Conservation (phyloP, 2,113 vertebrate species). For the Hypomesus transpacificus region DNA sequence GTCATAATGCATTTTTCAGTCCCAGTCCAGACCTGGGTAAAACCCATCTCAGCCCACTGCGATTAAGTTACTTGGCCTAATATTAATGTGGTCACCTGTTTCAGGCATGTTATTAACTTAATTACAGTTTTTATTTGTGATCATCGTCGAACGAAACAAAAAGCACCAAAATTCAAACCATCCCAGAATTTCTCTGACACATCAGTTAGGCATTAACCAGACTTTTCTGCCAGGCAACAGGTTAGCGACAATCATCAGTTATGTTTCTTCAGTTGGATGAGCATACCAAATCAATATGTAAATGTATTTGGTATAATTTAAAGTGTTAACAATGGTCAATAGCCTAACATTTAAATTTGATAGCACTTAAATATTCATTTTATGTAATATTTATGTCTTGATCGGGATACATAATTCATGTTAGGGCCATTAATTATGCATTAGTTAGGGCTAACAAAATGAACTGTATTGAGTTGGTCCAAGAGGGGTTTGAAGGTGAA, state of each 20-base stretch:
- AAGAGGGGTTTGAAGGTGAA: slow-evolving; percentile 34
- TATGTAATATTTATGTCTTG: slow-evolving; percentile 56
- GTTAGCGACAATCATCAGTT: slow-evolving; percentile 29
- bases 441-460: slow-evolving; percentile 60
- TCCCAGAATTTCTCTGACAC: too few relatives aligned
- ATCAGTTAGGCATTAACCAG: slow-evolving; percentile 9
- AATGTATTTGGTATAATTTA: slow-evolving; percentile 57
- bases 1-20: too few relatives aligned
- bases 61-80: too few relatives aligned
- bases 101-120: too few relatives aligned
- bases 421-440: slow-evolving; percentile 63
- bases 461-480: slow-evolving; percentile 48
- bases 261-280: slow-evolving; percentile 49
- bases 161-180: too few relatives aligned
- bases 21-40: too few relatives aligned
- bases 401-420: slow-evolving; percentile 61
- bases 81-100: too few relatives aligned
- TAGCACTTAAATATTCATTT: slow-evolving; percentile 55
- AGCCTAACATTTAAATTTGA: slow-evolving; percentile 55
- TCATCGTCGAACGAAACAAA: too few relatives aligned
- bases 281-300: slow-evolving; percentile 59
- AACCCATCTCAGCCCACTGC: too few relatives aligned
- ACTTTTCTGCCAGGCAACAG: slow-evolving; percentile 27
- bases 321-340: slow-evolving; percentile 52
- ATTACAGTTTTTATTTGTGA: too few relatives aligned